Evolutionary conservation across 2,113 vertebrate genomes (phyloP).

Genomic region (Phaethornis superciliosus): DNA sequence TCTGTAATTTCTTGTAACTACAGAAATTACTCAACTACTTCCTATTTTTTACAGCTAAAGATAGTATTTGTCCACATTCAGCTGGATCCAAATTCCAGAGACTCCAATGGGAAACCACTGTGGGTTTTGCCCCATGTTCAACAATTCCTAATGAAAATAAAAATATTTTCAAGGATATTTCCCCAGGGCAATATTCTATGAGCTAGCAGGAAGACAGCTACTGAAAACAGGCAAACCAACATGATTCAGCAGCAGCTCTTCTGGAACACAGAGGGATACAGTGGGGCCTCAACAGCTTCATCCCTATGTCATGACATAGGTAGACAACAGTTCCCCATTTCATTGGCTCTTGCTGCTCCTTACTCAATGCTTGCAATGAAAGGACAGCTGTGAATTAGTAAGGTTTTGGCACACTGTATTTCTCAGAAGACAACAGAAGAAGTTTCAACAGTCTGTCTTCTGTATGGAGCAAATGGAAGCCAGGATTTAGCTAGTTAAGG

Average conservation of each 20-base stretch:
- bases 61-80: not conserved
- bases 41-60: not conserved
- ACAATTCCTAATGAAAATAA: not conserved
- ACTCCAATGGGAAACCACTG: not conserved
- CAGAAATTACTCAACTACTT: not conserved
- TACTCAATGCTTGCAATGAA: not conserved
- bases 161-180: not conserved
- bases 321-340: not conserved
- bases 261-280: not conserved
- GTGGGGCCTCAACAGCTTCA: not conserved
- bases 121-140: not conserved
- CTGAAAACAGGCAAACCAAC: not conserved
- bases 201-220: not conserved
- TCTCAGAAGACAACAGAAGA: not conserved
- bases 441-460: not conserved
- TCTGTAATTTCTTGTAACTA: not conserved
- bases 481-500: not conserved
- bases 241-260: not conserved
- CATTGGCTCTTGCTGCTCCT: not conserved
- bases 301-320: not conserved
- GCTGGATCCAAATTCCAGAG: not conserved
- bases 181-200: not conserved
- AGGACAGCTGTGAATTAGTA: not conserved
- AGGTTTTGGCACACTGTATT: not conserved
- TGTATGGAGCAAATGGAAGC: not conserved